Conservation (phyloP, 2,797 vertebrate species). For the Enteromius viviparus region DNA sequence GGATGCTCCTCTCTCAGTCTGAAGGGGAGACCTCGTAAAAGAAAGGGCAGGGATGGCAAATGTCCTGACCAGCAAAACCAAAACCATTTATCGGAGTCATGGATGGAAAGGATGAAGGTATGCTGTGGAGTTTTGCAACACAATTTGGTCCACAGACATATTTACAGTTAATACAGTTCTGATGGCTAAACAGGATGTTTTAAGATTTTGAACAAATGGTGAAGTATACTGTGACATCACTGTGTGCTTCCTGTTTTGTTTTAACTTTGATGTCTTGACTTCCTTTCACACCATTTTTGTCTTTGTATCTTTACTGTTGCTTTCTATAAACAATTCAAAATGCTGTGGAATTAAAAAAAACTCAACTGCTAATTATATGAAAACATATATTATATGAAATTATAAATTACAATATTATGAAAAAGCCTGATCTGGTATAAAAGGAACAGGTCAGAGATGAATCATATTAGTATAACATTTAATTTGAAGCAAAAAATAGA, state of each 20-base stretch:
- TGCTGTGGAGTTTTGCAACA: conserved; percentile 1
- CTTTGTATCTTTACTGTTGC: background rate
- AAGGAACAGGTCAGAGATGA: background rate
- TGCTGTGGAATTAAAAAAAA: background rate
- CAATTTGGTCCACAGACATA: conserved; percentile 3
- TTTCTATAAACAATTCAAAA: background rate
- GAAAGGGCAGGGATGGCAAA: conserved; percentile 70
- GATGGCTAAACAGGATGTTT: conserved; percentile 28
- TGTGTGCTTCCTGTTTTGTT: conserved; percentile 37
- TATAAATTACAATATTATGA: background rate
- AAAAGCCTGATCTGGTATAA: background rate
- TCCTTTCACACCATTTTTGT: conserved; percentile 31
- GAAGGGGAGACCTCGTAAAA: conserved; percentile 80
- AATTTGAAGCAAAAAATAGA: background rate
- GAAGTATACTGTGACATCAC: background rate
- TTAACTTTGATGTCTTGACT: conserved; percentile 24
- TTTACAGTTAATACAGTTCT: background rate
- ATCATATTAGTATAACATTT: background rate
- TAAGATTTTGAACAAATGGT: conserved; percentile 11
- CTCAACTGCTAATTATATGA: background rate
- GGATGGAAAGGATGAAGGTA: conserved; percentile 82
- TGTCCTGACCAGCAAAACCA: conserved; percentile 62
- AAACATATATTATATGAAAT: background rate
- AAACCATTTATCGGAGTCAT: conserved; percentile 72
- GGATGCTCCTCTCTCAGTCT: conserved; percentile 80